These are phyloP conservation scores for Montipora cactus DNA, from an alignment of 64 coral and sea anemone species.

Conservation along the genomic window DNA sequence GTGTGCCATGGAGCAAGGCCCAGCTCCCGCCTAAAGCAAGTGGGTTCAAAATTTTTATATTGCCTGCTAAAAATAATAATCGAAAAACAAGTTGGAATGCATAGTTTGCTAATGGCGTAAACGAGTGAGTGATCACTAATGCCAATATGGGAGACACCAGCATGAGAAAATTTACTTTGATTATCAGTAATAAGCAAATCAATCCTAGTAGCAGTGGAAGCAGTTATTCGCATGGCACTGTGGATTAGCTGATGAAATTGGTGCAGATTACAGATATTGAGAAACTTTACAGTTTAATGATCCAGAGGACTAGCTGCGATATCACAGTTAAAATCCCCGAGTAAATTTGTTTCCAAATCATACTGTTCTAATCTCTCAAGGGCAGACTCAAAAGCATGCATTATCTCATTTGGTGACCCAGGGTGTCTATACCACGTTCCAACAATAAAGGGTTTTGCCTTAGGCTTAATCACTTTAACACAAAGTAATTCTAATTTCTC, in stretches of 20 bases:
- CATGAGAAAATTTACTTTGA: neutral
- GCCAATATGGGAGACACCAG: neutral
- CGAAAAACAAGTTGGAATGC: no score
- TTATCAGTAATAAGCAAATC: neutral
- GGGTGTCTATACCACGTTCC: conserved; percentile 4
- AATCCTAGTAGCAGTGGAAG: neutral
- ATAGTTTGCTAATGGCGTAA: no score
- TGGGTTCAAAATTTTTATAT: neutral
- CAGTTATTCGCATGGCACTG: neutral
- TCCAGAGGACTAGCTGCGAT: no score
- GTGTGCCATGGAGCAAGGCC: no score
- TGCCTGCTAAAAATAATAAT: neutral
- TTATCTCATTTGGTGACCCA: conserved; percentile 12
- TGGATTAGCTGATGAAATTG: neutral
- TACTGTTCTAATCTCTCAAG: conserved; percentile 9
- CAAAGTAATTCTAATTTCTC: no score
- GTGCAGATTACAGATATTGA: neutral
- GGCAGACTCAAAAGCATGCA: conserved; percentile 33
- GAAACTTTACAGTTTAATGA: neutral
- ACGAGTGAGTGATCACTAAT: no score
- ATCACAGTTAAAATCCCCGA: no score
- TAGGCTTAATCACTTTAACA: conserved; percentile 4
- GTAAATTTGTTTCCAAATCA: neutral
- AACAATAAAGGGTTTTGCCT: conserved; percentile 13
- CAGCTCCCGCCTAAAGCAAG: no score